Evolutionary conservation across 2,113 vertebrate genomes (phyloP).

Genomic region (Phylloscopus trochilus): DNA sequence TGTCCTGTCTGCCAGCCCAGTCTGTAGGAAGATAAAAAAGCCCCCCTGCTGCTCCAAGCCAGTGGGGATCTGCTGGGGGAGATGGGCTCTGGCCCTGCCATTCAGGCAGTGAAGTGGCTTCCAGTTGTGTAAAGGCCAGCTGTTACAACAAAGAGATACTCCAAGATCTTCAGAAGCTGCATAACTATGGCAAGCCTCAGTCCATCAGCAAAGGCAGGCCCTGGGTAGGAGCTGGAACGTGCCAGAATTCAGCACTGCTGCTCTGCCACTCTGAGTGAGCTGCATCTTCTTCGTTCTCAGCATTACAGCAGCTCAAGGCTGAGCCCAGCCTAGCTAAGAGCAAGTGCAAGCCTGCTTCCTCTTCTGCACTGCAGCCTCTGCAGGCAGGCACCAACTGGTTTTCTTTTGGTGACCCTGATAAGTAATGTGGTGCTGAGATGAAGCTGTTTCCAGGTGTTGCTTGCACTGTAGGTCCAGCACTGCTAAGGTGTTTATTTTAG

Average conservation of each 20-base stretch:
- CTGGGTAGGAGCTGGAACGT: neutral
- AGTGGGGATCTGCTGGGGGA: neutral
- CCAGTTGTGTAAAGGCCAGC: neutral
- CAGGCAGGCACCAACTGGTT: neutral
- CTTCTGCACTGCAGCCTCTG: neutral
- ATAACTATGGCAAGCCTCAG: accelerated
- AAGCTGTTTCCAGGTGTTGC: neutral
- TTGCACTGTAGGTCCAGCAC: neutral
- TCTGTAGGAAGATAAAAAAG: neutral
- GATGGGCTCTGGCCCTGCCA: neutral
- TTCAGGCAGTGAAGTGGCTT: neutral
- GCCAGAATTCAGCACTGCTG: neutral
- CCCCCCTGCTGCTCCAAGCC: neutral
- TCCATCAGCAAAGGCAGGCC: neutral
- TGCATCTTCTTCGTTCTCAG: neutral
- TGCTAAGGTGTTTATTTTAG: neutral
- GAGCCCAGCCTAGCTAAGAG: neutral
- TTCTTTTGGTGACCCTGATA: neutral
- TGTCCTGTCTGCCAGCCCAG: neutral
- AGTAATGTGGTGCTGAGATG: neutral
- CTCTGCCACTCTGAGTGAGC: neutral
- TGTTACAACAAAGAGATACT: neutral
- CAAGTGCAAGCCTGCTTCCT: neutral
- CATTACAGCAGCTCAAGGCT: neutral
- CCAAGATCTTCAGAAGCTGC: neutral